Evolutionary conservation across 2,797 vertebrate genomes (phyloP), one percentile per base, ranked within the genome.

Genomic region (Molossus molossus): DNA sequence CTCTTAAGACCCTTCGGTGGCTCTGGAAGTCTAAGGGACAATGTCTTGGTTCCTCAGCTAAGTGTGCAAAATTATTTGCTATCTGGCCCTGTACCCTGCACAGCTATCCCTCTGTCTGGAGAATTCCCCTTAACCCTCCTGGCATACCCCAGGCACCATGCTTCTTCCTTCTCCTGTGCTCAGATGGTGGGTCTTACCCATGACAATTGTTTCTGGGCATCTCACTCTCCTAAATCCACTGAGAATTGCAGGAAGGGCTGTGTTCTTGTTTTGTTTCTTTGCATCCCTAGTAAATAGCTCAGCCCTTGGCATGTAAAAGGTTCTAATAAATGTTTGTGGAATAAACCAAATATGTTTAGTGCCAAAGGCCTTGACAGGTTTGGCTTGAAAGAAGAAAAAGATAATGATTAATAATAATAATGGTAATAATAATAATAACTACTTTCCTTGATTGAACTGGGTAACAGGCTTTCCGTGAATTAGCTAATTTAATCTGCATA

Each of bases 221-320:
- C 27, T n/a, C 58, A 75, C 37, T 70, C 37, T 84, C 48, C 37
- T 23, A 93, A 25, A 3, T 64, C 86, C 70, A 67, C 9, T 76
- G 55, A 57, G 45, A 77, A 14, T 21, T 85, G 48, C 50, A 89
- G 73, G 40, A 69, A 62, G 79, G 50, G 29, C 53, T 60, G 12
- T 60, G 20, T 72, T 92, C 82, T 92, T 72, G 23, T 77, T 85
- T 93, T 94, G 67, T 86, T 92, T 95, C 81, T 93, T 65, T 85
- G 67, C 18, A 85, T 65, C 48, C 50, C 53, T 50, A 93, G 86
- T 77, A 94, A 80, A 60, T 53, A 62, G 79, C 13, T n/a, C 20
- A 88, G 82, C 48, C 33, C 10, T 83, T 53, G 55, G 80, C 57
- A 65, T 60, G 92, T 11, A 94, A 25, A 91, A 94, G 53, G 3